Evolutionary conservation across 2,797 vertebrate genomes (phyloP).

Genomic region (Anniella stebbinsi): DNA sequence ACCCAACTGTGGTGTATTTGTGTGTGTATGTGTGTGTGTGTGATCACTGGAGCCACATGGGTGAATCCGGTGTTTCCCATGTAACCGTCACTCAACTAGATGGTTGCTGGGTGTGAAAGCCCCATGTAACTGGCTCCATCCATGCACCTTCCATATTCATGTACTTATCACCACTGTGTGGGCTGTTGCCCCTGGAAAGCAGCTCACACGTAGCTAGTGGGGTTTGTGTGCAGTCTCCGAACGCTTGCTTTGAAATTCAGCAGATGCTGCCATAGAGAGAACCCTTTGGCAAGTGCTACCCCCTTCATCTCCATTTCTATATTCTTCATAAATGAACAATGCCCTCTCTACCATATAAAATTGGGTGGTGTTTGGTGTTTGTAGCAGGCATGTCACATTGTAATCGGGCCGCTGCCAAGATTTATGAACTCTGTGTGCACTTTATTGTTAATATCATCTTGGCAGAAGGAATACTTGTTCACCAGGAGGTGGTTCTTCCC

Average conservation of each 20-base stretch:
- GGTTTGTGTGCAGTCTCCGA: background rate
- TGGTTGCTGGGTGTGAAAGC: background rate
- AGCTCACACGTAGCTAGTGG: background rate
- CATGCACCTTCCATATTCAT: background rate
- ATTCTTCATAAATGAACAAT: background rate
- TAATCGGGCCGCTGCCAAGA: background rate
- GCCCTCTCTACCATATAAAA: background rate
- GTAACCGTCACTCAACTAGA: background rate
- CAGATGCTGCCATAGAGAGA: background rate
- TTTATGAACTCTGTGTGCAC: background rate
- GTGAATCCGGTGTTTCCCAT: background rate
- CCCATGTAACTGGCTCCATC: background rate
- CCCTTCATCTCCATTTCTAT: background rate
- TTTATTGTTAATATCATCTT: conserved; percentile 20
- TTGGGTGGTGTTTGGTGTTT: background rate
- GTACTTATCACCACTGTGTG: too few species aligned
- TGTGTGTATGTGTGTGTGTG: too few species aligned
- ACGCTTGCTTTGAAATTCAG: background rate
- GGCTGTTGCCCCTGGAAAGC: background rate
- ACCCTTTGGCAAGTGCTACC: background rate
- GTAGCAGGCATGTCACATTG: background rate
- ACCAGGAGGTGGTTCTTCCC: background rate
- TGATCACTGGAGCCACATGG: too few species aligned
- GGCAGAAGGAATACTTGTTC: background rate
- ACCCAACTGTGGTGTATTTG: too few species aligned